Evolutionary conservation across 2,797 vertebrate genomes (phyloP), one percentile per base, ranked within the genome.

Genomic region (Petrocephalus sullivani): DNA sequence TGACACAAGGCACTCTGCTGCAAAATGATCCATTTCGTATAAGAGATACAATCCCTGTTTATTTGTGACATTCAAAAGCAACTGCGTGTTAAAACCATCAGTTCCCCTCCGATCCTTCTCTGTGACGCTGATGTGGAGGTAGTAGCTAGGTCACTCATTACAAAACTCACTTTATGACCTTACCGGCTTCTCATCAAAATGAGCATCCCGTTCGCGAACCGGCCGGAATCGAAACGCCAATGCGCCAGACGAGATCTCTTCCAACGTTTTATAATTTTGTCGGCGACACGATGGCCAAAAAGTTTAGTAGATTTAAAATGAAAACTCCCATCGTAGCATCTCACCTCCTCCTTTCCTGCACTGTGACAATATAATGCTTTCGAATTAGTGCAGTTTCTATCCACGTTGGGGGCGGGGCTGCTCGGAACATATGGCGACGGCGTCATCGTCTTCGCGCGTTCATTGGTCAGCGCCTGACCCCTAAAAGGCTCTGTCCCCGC

Each of bases 1-100:
- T 83, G 97, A 99, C 94, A 99, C 98, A 96, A 99, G 98, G 97
- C 98, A 99, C 97, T 99, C 98, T 90, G 98, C 98, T 93, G 98
- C 98, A 93, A 99, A 99, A 94, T 98, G 98, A 96, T 99, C 98
- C 97, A 99, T 99, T 93, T 95, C 96, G 94, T 92, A 94, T 93
- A 93, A 90, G 92, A 94, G 92, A 92, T 92, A 90, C 61, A 85
- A 37, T 87, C 88, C 71, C 61, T 90, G 90, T 89, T 90, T 92
- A 92, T 88, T 91, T 92, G 91, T 92, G 94, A 94, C 95, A 96
- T 96, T 94, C 93, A 93, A 89, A 91, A 91, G 92, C 90, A 91
- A 91, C 94, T 92, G 90, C 91, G 88, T 33, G 88, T 85, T 88
- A 89, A 91, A 93, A 94, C 87, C 89, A 94, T 90, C 94, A 92